Percentiles rank a stretch among this genome's conserved stretches.
phyloP scores from a whole-genome alignment of 1,140 invertebrate species.

The Oryzaephilus surinamensis region DNA sequence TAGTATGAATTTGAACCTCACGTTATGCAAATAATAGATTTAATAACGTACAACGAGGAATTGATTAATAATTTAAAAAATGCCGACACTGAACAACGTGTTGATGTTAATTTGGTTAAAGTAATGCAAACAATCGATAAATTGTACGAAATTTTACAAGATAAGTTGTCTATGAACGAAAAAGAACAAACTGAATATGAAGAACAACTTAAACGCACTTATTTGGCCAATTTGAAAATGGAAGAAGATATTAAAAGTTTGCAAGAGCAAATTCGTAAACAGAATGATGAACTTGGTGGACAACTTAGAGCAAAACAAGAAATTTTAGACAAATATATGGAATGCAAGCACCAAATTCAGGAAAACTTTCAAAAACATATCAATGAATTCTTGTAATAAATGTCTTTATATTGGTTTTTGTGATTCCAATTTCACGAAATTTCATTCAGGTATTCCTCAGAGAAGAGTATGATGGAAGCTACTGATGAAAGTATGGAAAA shows the following conservation, averaged over 20 bases:
- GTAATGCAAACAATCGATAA: too few species aligned
- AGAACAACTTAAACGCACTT: too few species aligned
- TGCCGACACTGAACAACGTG: too few species aligned
- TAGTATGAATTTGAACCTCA: not conserved
- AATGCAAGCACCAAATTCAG: slow-evolving; percentile 18
- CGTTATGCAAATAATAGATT: not conserved
- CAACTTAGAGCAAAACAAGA: slow-evolving; percentile 22
- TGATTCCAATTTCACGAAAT: not conserved
- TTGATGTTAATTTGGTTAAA: too few species aligned
- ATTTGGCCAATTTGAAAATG: too few species aligned
- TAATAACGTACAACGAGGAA: too few species aligned
- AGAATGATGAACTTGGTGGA: slow-evolving; percentile 20
- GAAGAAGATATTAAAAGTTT: too few species aligned
- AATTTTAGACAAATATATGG: slow-evolving; percentile 18
- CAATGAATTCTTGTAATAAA: slow-evolving; percentile 22
- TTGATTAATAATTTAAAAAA: too few species aligned
- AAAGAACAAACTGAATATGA: too few species aligned
- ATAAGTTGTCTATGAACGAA: too few species aligned
- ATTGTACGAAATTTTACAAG: too few species aligned
- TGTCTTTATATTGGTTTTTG: not conserved
- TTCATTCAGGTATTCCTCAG: slow-evolving; percentile 23
- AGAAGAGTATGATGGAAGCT: slow-evolving; percentile 26
- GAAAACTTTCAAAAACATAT: slow-evolving; percentile 22
- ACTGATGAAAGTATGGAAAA: slow-evolving; percentile 19
- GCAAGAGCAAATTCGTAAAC: slow-evolving; percentile 20